These are phyloP conservation scores for Nowickia ferox DNA, from an alignment of 2,888 invertebrate species.

Conservation along the genomic window DNA sequence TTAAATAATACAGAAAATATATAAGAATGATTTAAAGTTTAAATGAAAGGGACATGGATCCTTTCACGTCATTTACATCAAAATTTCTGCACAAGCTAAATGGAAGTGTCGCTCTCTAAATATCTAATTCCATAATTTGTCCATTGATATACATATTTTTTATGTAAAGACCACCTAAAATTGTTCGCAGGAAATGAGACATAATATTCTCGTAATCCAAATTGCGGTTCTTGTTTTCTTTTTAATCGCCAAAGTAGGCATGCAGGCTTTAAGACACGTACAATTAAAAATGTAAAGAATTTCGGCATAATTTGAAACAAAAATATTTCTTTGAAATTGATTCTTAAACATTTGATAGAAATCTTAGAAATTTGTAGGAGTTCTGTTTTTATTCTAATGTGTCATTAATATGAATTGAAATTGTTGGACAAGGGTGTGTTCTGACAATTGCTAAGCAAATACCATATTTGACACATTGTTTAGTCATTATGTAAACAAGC, in stretches of 20 bases:
- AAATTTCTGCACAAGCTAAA: no score
- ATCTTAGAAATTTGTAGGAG: conserved; percentile 65
- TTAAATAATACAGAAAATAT: no score
- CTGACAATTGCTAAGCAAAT: conserved; percentile 56
- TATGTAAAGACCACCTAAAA: conserved; percentile 14
- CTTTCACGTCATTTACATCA: no score
- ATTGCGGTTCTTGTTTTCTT: conserved; percentile 30
- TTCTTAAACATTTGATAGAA: conserved; percentile 45
- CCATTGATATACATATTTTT: background rate
- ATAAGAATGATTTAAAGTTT: no score
- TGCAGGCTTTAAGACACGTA: conserved; percentile 17
- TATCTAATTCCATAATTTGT: background rate
- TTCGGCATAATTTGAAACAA: background rate
- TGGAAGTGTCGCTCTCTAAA: no score
- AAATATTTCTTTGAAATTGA: conserved; percentile 38
- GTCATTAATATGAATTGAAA: conserved; percentile 49
- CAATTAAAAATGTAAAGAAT: background rate
- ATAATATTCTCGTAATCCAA: conserved; percentile 24
- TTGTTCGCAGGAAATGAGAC: conserved; percentile 32
- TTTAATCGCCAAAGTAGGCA: conserved; percentile 33
- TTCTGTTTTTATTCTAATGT: conserved; percentile 53
- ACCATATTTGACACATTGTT: conserved; percentile 64
- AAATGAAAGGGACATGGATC: no score
- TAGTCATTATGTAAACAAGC: conserved; percentile 55
- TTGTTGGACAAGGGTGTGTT: conserved; percentile 20